Conservation (phyloP, 2,797 vertebrate species). For the Stomatorhinus walkeri region DNA sequence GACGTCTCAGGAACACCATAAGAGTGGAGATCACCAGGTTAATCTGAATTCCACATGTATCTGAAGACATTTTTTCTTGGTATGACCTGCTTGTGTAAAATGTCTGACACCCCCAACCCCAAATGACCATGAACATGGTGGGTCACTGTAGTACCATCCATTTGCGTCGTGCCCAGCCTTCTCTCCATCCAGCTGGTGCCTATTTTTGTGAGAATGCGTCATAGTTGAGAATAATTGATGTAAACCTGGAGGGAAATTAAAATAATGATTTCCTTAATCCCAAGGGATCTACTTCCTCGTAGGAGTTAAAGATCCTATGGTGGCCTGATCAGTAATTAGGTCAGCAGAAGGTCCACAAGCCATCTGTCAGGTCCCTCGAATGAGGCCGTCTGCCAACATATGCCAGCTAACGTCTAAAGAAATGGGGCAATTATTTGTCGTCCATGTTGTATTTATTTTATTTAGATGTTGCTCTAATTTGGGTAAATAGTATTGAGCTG, state of each 20-base stretch:
- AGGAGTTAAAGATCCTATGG: neutral
- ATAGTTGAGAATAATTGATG: neutral
- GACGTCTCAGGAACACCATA: neutral
- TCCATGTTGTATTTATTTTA: neutral
- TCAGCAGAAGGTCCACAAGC: neutral
- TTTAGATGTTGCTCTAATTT: neutral
- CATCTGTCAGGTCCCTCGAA: neutral
- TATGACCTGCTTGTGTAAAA: neutral
- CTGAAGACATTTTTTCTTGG: neutral
- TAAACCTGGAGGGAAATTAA: slow-evolving; percentile 7
- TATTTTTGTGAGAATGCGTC: neutral
- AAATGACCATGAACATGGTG: neutral
- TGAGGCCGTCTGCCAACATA: neutral
- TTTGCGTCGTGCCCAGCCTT: neutral
- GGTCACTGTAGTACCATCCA: neutral
- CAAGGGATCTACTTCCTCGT: neutral
- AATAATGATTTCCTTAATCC: neutral
- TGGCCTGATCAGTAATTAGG: slow-evolving; percentile 13
- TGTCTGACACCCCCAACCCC: neutral
- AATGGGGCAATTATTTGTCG: slow-evolving; percentile 6
- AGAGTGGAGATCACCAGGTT: neutral
- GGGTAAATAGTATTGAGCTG: neutral
- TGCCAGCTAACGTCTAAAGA: neutral
- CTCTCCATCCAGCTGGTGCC: neutral
- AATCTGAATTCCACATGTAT: neutral